A percentile compares a stretch with the other conserved stretches of the same genome.
Evolutionary conservation across 2,113 vertebrate genomes (phyloP).

Genomic region (Cygnus atratus): DNA sequence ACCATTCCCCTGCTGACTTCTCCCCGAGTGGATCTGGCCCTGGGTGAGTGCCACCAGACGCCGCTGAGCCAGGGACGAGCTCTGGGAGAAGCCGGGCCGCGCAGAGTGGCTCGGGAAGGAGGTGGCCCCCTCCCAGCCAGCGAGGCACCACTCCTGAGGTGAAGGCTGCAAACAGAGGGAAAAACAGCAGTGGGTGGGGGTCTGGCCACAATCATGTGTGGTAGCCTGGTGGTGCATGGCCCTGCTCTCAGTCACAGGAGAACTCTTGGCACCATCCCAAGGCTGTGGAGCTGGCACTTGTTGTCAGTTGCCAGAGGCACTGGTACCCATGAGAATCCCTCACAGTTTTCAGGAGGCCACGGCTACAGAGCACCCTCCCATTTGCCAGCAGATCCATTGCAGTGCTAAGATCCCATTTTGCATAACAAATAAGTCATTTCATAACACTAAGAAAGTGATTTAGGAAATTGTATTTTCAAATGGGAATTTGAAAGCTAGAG

Average conservation of each 20-base stretch:
- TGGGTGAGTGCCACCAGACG: background rate
- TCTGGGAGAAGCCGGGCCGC: background rate
- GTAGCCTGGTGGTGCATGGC: background rate
- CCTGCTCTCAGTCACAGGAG: background rate
- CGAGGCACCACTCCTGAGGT: too few relatives aligned
- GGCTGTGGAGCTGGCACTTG: background rate
- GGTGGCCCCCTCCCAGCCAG: background rate
- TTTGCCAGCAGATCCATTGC: background rate
- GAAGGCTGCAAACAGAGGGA: too few relatives aligned
- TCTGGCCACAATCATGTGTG: too few relatives aligned
- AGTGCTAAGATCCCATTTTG: background rate
- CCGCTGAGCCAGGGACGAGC: background rate
- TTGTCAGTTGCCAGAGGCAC: background rate
- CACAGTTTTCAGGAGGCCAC: background rate
- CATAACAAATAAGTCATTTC: background rate
- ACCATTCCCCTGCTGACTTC: background rate
- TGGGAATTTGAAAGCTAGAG: background rate
- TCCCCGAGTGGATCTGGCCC: background rate
- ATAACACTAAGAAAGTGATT: background rate
- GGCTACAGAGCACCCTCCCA: background rate
- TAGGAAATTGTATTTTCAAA: background rate
- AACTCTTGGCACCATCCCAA: background rate
- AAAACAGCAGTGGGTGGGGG: too few relatives aligned
- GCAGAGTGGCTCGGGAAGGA: background rate
- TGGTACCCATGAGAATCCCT: background rate